Evolutionary conservation across 2,113 vertebrate genomes (phyloP).

Genomic region (Melanerpes aurifrons): DNA sequence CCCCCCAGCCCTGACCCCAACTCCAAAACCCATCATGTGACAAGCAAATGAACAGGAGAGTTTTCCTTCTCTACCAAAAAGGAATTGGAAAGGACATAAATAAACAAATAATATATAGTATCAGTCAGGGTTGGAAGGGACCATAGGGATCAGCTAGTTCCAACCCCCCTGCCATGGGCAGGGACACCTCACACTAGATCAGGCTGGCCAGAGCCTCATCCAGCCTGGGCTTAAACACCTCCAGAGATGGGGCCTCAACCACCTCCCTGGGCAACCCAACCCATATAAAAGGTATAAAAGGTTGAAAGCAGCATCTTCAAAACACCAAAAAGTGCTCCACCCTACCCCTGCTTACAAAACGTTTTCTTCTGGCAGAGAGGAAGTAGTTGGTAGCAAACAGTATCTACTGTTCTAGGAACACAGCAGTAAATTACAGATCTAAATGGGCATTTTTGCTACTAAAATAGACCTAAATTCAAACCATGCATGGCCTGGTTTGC

Average conservation of each 20-base stretch:
- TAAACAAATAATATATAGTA: no score
- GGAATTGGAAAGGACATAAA: not conserved
- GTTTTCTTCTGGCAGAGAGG: constrained; percentile 4
- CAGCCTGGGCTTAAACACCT: no score
- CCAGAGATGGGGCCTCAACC: no score
- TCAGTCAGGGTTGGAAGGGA: no score
- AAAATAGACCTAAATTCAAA: constrained; percentile 58
- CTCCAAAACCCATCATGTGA: not conserved
- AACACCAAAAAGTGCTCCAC: not conserved
- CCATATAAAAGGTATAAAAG: not conserved
- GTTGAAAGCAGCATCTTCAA: not conserved
- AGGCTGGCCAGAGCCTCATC: no score
- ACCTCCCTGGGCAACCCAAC: no score
- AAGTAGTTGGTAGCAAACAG: constrained; percentile 30
- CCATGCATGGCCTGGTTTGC: not conserved
- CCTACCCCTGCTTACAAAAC: not conserved
- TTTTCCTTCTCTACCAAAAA: not conserved
- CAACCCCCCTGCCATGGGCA: no score
- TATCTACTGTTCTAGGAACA: constrained; percentile 7
- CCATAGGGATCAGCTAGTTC: no score
- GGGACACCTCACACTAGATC: no score
- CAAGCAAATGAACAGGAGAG: not conserved
- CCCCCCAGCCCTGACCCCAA: not conserved
- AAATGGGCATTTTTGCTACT: not conserved
- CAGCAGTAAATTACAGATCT: constrained; percentile 52